Evolutionary conservation across 2,113 vertebrate species (phyloP), one percentile per base, ranked within the genome.

Genomic region (Proteles cristata): DNA sequence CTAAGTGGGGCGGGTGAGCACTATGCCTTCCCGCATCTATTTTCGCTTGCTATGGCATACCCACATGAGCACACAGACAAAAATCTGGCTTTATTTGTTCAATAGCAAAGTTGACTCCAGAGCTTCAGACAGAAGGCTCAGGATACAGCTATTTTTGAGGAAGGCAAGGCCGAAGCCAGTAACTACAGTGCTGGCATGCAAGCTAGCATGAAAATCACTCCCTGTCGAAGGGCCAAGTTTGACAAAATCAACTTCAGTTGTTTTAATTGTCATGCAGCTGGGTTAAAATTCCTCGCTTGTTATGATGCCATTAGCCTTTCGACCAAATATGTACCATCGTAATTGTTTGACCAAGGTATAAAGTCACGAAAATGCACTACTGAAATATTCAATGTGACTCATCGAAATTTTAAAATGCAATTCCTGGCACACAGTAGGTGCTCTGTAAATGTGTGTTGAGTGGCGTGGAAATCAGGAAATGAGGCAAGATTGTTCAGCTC

Each of bases 201-300:
- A 77, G 39, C 26, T 92, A 92, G 48, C 25, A 73, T 97, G 21
- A 92, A 84, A 88, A 90, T 97, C 45, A 79, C 11, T 84, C 45
- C 69, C 50, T 71, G 81, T 73, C 73, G 45, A 97, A 97, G 43
- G 68, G 94, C 88, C 95, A 97, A 86, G 83, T 96, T 89, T 89
- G 88, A 93, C 86, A 94, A 96, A 98, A 97, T 97, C 93, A 87
- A 96, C 95, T 89, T 98, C 4, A 96, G 96, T 96, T 96, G 69
- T 91, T 97, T 97, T 97, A 98, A 98, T 96, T 98, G 93, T 96
- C 61, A 31, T 68, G 84, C 85, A 97, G 97, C 97, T 98, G 96
- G 55, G 90, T 97, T 98, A 97, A 94, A 96, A 98, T 80, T 83
- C 19, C 84, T 93, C 94, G 55, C 90, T 98, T 96, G 77, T 98